Conservation (phyloP, 2,113 vertebrate species). For the Acanthisitta chloris region DNA sequence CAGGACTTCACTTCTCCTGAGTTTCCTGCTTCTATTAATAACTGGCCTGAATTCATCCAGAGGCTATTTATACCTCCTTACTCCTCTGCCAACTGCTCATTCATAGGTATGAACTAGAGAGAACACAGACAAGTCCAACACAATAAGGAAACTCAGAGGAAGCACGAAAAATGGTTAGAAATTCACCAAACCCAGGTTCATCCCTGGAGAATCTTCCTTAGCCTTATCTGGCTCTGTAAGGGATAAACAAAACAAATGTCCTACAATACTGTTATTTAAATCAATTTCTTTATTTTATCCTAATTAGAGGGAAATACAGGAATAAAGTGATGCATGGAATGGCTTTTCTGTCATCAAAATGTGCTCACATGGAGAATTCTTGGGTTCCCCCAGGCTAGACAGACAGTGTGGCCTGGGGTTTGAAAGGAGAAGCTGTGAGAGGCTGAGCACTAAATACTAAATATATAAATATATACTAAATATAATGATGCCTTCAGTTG, state of each 20-base stretch:
- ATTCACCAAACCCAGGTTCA: background rate
- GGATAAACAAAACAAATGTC: background rate
- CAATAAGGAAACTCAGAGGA: background rate
- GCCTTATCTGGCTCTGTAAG: background rate
- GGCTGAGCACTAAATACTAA: no score
- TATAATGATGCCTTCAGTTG: background rate
- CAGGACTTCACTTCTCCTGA: background rate
- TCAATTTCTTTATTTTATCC: background rate
- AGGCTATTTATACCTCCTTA: background rate
- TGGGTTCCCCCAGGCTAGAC: no score
- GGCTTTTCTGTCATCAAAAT: background rate
- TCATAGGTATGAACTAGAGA: background rate
- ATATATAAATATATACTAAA: no score
- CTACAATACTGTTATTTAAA: background rate
- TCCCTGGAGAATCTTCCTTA: background rate
- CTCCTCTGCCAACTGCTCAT: background rate
- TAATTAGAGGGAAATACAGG: background rate
- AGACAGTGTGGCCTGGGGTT: no score
- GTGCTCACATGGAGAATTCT: background rate
- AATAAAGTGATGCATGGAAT: background rate
- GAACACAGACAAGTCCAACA: background rate
- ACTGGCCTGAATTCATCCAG: background rate
- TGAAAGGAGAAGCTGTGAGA: no score
- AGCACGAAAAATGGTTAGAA: background rate
- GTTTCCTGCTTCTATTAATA: background rate